Base-by-base conservation (phyloP, 2,113 vertebrate genomes). In the Anthoscopus minutus region DNA sequence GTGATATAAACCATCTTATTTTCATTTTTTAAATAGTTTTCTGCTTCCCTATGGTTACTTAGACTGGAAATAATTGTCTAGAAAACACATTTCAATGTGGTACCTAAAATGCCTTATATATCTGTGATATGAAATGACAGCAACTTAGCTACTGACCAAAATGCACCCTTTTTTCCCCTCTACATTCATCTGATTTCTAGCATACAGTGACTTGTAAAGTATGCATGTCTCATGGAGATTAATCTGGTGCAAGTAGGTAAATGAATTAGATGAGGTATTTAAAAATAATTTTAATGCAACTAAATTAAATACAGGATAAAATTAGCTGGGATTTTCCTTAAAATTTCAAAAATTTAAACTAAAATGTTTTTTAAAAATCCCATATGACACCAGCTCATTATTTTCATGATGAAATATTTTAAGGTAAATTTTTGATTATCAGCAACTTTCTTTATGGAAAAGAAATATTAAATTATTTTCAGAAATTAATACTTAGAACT, bases 1-100 rank as follows among this genome's bases (percentile, higher is more conserved):
- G 98, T 98, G 98, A 98, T 98, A 98, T 94, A 98, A 98, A 95
- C 96, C 97, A 98, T 98, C 97, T 98, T 98, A 98, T 96, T 97
- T 97, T 97, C 96, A 96, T 96, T 97, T 92, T 91, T 96, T 16
- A 74, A 96, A 97, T 96, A 92, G 65, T 95, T 97, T 97, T 97
- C 95, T 94, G 57, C 94, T 97, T 97, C 97, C 97, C 98, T 97
- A 97, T 97, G 97, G 94, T 70, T 93, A 78, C 81, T 89, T 72
- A 89, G 47, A 92, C 96, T 97, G 97, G 95, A 98, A 98, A 97
- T 96, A 97, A 97, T 97, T 97, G 93, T 94, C 96, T 94, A 95
- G 79, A 97, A 98, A 97, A 97, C 88, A 96, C 40, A 64, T 95
- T 96, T 97, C 61, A 90, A 83, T 96, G 64, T 96, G 91, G 94